A percentile compares a stretch with the other conserved stretches of the same genome.
phyloP scores from a whole-genome alignment of 2,797 vertebrate genomes.

The Acrossocheilus fasciatus region DNA sequence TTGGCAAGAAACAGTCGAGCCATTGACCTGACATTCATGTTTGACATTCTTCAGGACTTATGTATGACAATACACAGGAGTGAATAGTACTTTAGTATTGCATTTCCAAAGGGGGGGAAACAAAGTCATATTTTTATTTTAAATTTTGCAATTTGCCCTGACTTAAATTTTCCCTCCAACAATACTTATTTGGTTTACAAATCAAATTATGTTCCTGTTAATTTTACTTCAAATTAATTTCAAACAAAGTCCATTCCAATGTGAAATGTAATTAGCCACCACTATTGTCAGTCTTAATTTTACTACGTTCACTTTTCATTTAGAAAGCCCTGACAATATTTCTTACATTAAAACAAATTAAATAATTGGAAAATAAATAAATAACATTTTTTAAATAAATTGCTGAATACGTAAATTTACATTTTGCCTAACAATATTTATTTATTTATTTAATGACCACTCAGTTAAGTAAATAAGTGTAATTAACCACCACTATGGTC shows the following conservation, averaged over 20 bases:
- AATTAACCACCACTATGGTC: neutral
- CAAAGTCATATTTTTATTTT: neutral
- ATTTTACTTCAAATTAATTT: neutral
- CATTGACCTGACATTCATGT: constrained; percentile 8
- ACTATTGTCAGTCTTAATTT: neutral
- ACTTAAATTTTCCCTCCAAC: neutral
- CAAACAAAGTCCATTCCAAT: neutral
- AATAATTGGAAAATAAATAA: neutral
- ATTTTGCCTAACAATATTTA: neutral
- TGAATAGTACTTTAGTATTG: neutral
- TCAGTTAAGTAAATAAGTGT: neutral
- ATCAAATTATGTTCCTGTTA: neutral
- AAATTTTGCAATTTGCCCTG: neutral
- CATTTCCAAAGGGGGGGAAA: neutral
- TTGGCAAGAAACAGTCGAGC: constrained; percentile 9
- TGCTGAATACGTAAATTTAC: neutral
- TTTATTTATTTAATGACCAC: neutral
- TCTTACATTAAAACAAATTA: neutral
- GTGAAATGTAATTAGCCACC: neutral
- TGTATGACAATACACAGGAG: neutral
- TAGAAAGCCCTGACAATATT: neutral
- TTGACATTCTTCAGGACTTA: neutral
- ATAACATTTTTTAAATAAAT: neutral
- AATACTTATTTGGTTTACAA: neutral
- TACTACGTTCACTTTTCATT: neutral